Conservation (phyloP, 2,888 invertebrate genomes). For the Chouioia cunea region DNA sequence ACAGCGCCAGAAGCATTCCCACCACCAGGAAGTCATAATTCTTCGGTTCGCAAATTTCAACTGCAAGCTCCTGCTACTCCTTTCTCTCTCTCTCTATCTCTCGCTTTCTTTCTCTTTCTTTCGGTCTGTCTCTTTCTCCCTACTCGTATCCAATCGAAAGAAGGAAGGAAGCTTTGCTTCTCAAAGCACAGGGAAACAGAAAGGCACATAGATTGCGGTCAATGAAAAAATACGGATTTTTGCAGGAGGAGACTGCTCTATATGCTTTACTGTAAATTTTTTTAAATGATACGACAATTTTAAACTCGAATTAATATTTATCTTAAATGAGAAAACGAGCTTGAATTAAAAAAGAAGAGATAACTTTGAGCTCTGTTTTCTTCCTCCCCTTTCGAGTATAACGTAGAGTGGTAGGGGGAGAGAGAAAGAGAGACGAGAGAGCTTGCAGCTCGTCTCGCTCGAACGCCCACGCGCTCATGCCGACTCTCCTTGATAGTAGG, state of each 20-base stretch:
- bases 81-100: constrained; percentile 15
- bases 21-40: constrained; percentile 62
- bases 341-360: too few relatives aligned
- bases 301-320: too few relatives aligned
- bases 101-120: background rate
- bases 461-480: constrained; percentile 28
- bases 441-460: constrained; percentile 18
- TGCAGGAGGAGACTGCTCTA: too few relatives aligned
- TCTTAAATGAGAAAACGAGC: too few relatives aligned
- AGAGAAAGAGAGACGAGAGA: background rate
- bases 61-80: constrained; percentile 9
- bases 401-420: too few relatives aligned
- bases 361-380: too few relatives aligned
- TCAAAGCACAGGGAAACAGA: constrained; percentile 36
- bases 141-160: constrained; percentile 14
- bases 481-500: constrained; percentile 48
- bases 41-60: constrained; percentile 2
- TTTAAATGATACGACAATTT: background rate
- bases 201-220: constrained; percentile 4
- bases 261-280: background rate
- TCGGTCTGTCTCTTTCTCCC: background rate
- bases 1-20: constrained; percentile 64
- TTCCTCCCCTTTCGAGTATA: too few relatives aligned
- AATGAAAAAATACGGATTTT: too few relatives aligned
- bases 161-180: constrained; percentile 45